Percentiles rank a stretch among this genome's conserved stretches.
These are phyloP conservation scores for Pomacea maculata DNA, from an alignment of 1,140 invertebrate genomes.

Conservation along the genomic window DNA sequence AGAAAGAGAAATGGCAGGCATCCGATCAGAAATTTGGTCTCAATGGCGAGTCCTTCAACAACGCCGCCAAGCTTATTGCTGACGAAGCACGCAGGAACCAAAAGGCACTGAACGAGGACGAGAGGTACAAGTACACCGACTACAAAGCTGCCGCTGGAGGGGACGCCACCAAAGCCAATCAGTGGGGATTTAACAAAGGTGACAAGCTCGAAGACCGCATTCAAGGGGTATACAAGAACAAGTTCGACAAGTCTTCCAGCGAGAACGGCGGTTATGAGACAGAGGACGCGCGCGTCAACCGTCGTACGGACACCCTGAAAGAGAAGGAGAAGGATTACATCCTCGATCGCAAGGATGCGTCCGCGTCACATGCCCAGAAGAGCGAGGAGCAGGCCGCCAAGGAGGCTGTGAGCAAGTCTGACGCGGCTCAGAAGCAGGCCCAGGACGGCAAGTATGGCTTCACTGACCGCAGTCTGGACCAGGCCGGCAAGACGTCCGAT, in stretches of 20 bases:
- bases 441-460: constrained; percentile 27
- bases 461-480: constrained; percentile 22
- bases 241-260: constrained; percentile 26
- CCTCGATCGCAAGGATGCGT: constrained; percentile 13
- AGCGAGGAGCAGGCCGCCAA: constrained; percentile 29
- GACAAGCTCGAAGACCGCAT: constrained; percentile 27
- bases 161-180: constrained; percentile 25
- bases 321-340: constrained; percentile 28
- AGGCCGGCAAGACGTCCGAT: constrained; percentile 26
- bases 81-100: constrained; percentile 24
- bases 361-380: constrained; percentile 11
- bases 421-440: constrained; percentile 28
- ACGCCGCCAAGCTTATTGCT: constrained; percentile 26
- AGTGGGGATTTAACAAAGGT: constrained; percentile 29
- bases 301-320: constrained; percentile 23
- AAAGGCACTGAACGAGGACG: constrained; percentile 21
- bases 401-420: constrained; percentile 24
- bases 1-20: neutral
- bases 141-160: constrained; percentile 17
- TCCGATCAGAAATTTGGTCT: constrained; percentile 20
- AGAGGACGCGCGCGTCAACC: constrained; percentile 18
- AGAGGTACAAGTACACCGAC: constrained; percentile 19
- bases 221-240: constrained; percentile 25
- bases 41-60: constrained; percentile 17
- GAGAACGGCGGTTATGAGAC: constrained; percentile 36